Evolutionary conservation across 2,797 vertebrate genomes (phyloP).

Genomic region (Merluccius polli): DNA sequence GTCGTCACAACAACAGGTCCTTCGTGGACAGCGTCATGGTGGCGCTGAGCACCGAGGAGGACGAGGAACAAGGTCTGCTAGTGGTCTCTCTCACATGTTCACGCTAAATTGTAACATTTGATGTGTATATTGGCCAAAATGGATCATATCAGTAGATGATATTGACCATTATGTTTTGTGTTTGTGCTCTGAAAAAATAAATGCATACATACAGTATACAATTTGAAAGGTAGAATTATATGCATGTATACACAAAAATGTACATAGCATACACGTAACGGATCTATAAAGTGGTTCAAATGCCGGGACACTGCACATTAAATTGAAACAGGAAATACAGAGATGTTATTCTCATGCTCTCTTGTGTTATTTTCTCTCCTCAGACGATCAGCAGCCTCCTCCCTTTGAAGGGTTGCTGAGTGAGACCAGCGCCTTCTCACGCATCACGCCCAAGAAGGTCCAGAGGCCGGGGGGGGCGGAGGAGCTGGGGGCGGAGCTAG

Average conservation of each 20-base stretch:
- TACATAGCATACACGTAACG: not conserved
- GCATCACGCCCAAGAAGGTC: constrained; percentile 43
- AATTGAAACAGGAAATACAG: not conserved
- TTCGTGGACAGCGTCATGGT: constrained; percentile 72
- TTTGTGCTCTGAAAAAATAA: too few species aligned
- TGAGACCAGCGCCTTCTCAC: constrained; percentile 72
- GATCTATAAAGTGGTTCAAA: not conserved
- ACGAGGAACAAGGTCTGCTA: constrained; percentile 29
- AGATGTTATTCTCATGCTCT: not conserved
- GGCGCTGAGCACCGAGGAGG: constrained; percentile 57
- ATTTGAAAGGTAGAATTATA: not conserved
- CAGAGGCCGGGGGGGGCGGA: constrained; percentile 15
- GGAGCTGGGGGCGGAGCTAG: not conserved
- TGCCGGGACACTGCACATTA: not conserved
- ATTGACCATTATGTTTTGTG: too few species aligned
- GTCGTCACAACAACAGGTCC: constrained; percentile 22
- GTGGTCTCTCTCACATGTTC: constrained; percentile 42
- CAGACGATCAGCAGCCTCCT: constrained; percentile 35
- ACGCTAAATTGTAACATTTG: too few species aligned
- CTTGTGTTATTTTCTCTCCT: not conserved
- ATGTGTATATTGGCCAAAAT: too few species aligned
- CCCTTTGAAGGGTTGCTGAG: constrained; percentile 60
- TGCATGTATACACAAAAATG: not conserved
- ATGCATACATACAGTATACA: not conserved
- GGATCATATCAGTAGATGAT: too few species aligned